Conservation (phyloP, 23 tunicate species). For the Trididemnum clinides region DNA sequence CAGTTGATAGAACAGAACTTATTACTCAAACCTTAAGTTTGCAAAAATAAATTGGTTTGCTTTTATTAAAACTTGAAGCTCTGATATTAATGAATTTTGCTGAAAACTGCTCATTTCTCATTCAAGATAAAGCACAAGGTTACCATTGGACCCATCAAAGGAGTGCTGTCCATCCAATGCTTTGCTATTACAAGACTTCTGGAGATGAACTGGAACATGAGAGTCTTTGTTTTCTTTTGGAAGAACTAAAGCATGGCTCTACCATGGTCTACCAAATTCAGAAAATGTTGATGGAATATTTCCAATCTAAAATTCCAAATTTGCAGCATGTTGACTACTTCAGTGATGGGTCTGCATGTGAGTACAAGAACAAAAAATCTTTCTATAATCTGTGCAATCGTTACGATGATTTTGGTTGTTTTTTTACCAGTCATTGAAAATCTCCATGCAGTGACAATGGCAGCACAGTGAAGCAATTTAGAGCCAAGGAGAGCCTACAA, state of each 20-base stretch:
- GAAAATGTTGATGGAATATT: neutral
- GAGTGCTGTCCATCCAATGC: slow-evolving; percentile 42
- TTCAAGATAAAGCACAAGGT: slow-evolving; percentile 43
- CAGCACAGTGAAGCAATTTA: slow-evolving; percentile 3
- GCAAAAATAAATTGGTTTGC: too few species aligned
- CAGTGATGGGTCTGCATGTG: slow-evolving; percentile 52
- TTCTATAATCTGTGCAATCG: slow-evolving; percentile 25
- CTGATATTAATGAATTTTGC: slow-evolving; percentile 19
- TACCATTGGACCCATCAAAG: slow-evolving; percentile 34
- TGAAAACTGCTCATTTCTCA: slow-evolving; percentile 19
- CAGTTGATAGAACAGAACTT: too few species aligned
- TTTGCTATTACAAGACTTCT: slow-evolving; percentile 6
- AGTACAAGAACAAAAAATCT: slow-evolving; percentile 24
- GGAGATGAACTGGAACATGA: slow-evolving; percentile 16
- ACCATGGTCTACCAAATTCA: slow-evolving; percentile 30
- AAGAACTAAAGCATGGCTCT: slow-evolving; percentile 28
- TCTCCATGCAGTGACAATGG: slow-evolving; percentile 9
- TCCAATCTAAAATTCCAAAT: neutral
- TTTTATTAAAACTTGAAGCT: slow-evolving; percentile 2
- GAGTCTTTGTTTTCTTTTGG: slow-evolving; percentile 37
- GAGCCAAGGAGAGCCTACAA: too few species aligned
- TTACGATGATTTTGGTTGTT: slow-evolving; percentile 21
- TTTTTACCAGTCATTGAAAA: neutral
- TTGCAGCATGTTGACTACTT: slow-evolving; percentile 15
- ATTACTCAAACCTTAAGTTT: too few species aligned